phyloP scores from a whole-genome alignment of 2,113 vertebrate genomes.

The Thermophis baileyi region DNA sequence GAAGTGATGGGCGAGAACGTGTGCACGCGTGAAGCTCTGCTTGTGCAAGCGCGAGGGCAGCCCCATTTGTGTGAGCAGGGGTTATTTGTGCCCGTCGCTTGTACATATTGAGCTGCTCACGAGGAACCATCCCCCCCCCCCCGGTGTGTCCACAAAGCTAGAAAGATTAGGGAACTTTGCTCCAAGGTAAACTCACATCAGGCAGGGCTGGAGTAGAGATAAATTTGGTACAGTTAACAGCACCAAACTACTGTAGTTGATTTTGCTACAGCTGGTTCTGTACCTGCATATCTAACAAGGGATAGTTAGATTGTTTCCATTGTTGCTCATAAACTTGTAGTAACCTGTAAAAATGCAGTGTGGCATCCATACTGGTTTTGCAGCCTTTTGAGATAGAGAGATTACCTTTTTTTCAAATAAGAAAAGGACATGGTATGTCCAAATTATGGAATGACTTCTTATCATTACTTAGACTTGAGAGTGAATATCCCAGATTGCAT shows the following conservation, averaged over 20 bases:
- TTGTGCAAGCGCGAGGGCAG: not conserved
- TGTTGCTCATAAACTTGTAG: not conserved
- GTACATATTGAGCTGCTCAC: not conserved
- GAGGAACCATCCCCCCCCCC: no score
- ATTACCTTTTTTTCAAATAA: not conserved
- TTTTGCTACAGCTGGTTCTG: not conserved
- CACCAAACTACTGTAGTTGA: not conserved
- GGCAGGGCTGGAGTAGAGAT: not conserved
- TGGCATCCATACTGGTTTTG: not conserved
- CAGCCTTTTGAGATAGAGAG: not conserved
- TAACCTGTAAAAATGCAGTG: not conserved
- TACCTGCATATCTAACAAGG: not conserved
- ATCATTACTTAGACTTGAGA: not conserved
- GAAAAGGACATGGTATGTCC: not conserved
- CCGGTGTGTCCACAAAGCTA: fast-evolving
- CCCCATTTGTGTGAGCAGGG: not conserved
- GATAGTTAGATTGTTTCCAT: not conserved
- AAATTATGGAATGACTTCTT: not conserved
- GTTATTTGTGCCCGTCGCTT: not conserved
- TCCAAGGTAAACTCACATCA: not conserved
- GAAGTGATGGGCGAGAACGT: not conserved
- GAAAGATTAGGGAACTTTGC: not conserved
- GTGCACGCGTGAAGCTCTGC: not conserved
- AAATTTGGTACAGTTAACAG: not conserved
- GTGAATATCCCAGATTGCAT: not conserved